Conservation (phyloP, 2,888 invertebrate genomes). For the Netelia inedita region DNA sequence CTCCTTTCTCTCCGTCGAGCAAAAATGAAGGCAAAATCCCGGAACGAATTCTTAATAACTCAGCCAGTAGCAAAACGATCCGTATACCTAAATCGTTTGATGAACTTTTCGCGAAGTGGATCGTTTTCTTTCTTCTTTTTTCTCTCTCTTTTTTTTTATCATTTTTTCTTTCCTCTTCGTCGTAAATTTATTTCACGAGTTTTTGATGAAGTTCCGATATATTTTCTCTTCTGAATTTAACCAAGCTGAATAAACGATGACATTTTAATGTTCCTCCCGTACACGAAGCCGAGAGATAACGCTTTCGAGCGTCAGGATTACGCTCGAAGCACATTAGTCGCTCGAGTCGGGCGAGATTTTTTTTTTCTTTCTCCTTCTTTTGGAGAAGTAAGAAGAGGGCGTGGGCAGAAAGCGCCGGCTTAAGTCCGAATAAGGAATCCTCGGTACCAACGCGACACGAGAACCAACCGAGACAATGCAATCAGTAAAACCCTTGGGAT, state of each 20-base stretch:
- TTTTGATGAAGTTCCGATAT: too few species aligned
- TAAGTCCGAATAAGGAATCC: slow-evolving; percentile 53
- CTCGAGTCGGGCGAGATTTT: slow-evolving; percentile 17
- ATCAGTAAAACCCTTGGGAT: slow-evolving; percentile 25
- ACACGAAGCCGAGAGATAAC: too few species aligned
- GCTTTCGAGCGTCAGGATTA: slow-evolving; percentile 24
- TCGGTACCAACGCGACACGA: background rate
- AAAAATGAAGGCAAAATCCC: background rate
- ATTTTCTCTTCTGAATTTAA: too few species aligned
- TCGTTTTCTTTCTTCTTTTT: background rate
- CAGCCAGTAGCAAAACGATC: too few species aligned
- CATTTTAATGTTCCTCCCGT: slow-evolving; percentile 36
- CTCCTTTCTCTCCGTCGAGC: background rate
- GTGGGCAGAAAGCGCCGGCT: slow-evolving; percentile 41
- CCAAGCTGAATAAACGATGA: slow-evolving; percentile 18
- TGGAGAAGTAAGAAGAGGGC: slow-evolving; percentile 34
- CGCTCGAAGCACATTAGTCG: slow-evolving; percentile 40
- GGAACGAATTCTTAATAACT: too few species aligned
- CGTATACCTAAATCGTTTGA: too few species aligned
- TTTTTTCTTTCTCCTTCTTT: background rate
- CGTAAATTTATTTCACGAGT: too few species aligned
- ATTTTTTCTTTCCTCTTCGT: too few species aligned
- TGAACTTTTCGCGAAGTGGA: background rate
- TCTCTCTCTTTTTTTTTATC: background rate
- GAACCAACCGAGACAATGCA: slow-evolving; percentile 43